Conservation (phyloP, 2,797 vertebrate species). For the Gymnopithys bicolor region DNA sequence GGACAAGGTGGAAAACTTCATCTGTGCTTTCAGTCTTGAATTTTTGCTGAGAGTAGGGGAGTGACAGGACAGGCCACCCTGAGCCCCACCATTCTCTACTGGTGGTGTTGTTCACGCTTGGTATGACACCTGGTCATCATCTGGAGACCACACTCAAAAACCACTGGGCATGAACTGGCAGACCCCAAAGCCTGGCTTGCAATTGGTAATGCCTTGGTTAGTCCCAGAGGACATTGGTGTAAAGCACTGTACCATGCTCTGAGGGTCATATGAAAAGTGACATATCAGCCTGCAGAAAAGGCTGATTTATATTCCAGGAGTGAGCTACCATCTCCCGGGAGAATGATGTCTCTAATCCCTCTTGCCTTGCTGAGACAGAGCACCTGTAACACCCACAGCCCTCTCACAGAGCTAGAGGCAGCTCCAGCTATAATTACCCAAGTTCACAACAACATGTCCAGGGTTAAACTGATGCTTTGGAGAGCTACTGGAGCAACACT, state of each 20-base stretch:
- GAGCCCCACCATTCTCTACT: neutral
- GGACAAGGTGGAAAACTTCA: neutral
- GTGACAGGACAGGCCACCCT: too few relatives aligned
- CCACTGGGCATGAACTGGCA: neutral
- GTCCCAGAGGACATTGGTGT: neutral
- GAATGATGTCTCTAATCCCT: conserved; percentile 10
- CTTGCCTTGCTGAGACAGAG: conserved; percentile 5
- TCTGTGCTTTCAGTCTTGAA: neutral
- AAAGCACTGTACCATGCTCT: neutral
- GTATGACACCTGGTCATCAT: neutral
- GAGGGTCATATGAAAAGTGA: neutral
- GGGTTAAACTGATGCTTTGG: conserved; percentile 19
- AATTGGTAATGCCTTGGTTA: neutral
- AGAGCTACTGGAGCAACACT: neutral
- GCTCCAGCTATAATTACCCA: neutral
- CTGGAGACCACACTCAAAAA: neutral
- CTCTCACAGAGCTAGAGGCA: neutral
- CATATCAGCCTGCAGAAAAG: neutral
- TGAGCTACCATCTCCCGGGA: neutral
- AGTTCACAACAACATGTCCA: neutral
- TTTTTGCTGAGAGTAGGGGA: neutral
- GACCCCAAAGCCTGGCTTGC: neutral
- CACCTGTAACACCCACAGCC: neutral
- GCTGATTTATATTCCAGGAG: conserved; percentile 2
- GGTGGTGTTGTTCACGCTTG: neutral